Base-by-base conservation (phyloP, 2,888 invertebrate species). In the Papilio protenor region DNA sequence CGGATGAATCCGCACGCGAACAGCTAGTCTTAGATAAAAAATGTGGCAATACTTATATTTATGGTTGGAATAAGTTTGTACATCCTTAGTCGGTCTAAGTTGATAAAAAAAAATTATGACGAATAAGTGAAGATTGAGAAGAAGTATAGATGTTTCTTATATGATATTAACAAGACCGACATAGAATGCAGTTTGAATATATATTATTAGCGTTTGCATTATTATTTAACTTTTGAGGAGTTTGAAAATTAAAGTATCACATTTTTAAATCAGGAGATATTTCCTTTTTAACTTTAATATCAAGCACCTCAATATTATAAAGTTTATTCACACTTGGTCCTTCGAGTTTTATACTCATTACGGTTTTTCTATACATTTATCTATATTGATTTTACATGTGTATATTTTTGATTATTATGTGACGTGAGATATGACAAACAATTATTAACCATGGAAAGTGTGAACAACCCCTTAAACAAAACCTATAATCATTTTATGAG, bases 381-480 rank as follows among this genome's bases (percentile, higher is more conserved):
- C 14, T 11, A n/a, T 40, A 16, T 23, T 14, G 1, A 55, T 57
- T 59, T 59, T 73, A n/a, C 16, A 73, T 59, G 6, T 40, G 49
- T 72, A 14, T 45, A 73, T 57, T 33, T 71, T 23, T 27, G 21
- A 11, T 21, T 11, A 14, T 40, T 40, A 8, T 47, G 23, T 45
- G n/a, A 40, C 6, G 2, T 11, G 69, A 10, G n/a, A n/a, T 40
- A 70, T n/a, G 16, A 23, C 14, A 57, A 73, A 27, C 18, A 16
- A 45, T 59, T 11, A n/a, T 61, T 40, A n/a, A 73, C 49, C 16
- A 33, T 45, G 27, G 12, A 49, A 52, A 66, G 69, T 73, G 69
- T 59, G 55, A 77, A 70, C 66, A 75, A 77, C n/a, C 70, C 45
- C n/a, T 82, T 79, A 81, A 87, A 86, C 88, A 87, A 88, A 87